Evolutionary conservation across 92 coral and sea anemone species (phyloP).

Genomic region (Zoanthus sansibaricus): DNA sequence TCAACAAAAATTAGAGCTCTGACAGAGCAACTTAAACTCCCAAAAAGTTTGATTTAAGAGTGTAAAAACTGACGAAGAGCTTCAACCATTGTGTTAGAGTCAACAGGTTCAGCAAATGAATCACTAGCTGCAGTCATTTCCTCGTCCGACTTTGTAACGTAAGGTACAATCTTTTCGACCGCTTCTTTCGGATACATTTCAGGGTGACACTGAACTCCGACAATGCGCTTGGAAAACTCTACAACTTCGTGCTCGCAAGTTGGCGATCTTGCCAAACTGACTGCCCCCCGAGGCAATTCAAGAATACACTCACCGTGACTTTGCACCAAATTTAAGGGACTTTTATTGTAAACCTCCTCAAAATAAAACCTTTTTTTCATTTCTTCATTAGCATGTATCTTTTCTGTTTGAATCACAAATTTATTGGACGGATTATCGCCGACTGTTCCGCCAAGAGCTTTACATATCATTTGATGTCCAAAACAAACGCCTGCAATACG

Average conservation of each 20-base stretch:
- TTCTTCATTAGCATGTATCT: constrained; percentile 51
- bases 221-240: constrained; percentile 68
- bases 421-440: constrained; percentile 74
- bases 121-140: constrained; percentile 43
- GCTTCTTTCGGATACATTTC: constrained; percentile 71
- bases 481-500: constrained; percentile 86
- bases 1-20: too few relatives aligned
- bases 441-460: constrained; percentile 85
- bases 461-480: constrained; percentile 85
- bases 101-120: constrained; percentile 60
- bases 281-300: constrained; percentile 75
- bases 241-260: constrained; percentile 84
- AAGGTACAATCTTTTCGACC: constrained; percentile 70
- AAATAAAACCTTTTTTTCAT: constrained; percentile 33
- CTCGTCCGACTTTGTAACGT: constrained; percentile 54
- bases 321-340: constrained; percentile 67
- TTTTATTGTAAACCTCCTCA: constrained; percentile 62
- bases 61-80: constrained; percentile 52
- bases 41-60: background rate
- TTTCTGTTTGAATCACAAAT: constrained; percentile 77
- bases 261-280: constrained; percentile 68
- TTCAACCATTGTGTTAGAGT: constrained; percentile 44
- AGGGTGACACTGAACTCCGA: constrained; percentile 86
- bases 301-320: constrained; percentile 84
- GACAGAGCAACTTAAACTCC: too few relatives aligned